These are phyloP conservation scores for Colletes gigas DNA, from an alignment of 1,140 invertebrate species.

Conservation along the genomic window DNA sequence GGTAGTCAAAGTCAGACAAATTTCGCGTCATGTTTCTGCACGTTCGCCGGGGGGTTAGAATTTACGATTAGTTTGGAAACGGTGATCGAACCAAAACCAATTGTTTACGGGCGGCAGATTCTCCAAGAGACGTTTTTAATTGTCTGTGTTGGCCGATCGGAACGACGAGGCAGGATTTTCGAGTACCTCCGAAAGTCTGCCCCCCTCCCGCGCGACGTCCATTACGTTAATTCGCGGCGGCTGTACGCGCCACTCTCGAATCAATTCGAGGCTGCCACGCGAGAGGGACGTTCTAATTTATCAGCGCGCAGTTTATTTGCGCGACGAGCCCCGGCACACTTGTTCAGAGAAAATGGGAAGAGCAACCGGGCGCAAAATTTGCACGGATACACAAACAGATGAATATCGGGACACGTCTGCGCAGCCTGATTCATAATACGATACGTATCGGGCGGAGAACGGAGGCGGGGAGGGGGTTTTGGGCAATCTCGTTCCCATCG, in stretches of 20 bases:
- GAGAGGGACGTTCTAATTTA: slow-evolving; percentile 53
- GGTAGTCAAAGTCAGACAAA: too few relatives aligned
- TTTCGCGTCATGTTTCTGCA: too few relatives aligned
- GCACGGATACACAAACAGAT: slow-evolving; percentile 34
- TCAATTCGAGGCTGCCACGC: slow-evolving; percentile 29
- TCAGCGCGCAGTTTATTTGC: slow-evolving; percentile 62
- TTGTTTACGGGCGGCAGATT: too few relatives aligned
- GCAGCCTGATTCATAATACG: slow-evolving; percentile 28
- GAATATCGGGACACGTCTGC: slow-evolving; percentile 27
- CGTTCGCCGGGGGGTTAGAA: too few relatives aligned
- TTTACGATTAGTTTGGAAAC: neutral
- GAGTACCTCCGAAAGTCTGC: slow-evolving; percentile 43
- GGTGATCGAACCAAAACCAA: too few relatives aligned
- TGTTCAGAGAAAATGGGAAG: slow-evolving; percentile 41
- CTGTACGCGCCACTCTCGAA: slow-evolving; percentile 35
- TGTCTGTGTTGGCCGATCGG: slow-evolving; percentile 36
- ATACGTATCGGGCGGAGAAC: neutral
- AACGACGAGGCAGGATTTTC: slow-evolving; percentile 21
- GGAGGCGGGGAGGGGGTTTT: neutral
- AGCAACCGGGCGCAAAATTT: slow-evolving; percentile 26
- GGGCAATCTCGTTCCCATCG: neutral
- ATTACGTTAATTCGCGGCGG: slow-evolving; percentile 62
- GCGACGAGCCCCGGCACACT: slow-evolving; percentile 7
- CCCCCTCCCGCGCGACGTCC: slow-evolving; percentile 24
- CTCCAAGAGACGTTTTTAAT: slow-evolving; percentile 28